Percentiles rank a stretch among this genome's conserved stretches.
These are phyloP conservation scores for Equus przewalskii DNA, from an alignment of 2,113 vertebrate species.

Conservation along the genomic window DNA sequence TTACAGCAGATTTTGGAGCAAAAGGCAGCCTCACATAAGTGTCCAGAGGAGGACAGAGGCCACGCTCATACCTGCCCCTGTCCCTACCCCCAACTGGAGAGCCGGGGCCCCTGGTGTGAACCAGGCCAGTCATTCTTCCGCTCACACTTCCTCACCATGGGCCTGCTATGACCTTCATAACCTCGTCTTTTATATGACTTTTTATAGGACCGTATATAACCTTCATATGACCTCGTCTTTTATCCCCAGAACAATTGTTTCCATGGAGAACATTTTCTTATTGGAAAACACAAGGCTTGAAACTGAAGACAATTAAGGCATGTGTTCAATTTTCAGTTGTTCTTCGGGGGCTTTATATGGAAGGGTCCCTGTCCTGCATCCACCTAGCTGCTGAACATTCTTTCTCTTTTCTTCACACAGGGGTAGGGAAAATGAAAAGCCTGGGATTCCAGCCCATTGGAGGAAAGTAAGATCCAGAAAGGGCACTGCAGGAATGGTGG, in stretches of 20 bases:
- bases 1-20: background rate
- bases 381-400: background rate
- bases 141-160: background rate
- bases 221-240: background rate
- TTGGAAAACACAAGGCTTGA: background rate
- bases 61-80: background rate
- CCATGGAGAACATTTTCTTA: background rate
- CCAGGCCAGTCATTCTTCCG: background rate
- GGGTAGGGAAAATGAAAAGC: background rate
- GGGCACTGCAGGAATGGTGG: background rate
- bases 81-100: fast-evolving
- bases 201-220: too few species aligned
- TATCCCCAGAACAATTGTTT: background rate
- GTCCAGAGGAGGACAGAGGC: background rate
- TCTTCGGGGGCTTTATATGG: background rate
- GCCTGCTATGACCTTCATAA: background rate
- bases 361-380: fast-evolving
- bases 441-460: background rate
- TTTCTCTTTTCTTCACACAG: background rate
- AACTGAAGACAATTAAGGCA: background rate
- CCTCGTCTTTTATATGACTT: background rate
- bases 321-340: background rate
- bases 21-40: background rate
- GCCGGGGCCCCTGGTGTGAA: background rate
- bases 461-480: background rate